A percentile compares a stretch with the other conserved stretches of the same genome.
These are phyloP conservation scores for Aphrophora alni DNA, from an alignment of 2,888 invertebrate genomes.

Conservation along the genomic window DNA sequence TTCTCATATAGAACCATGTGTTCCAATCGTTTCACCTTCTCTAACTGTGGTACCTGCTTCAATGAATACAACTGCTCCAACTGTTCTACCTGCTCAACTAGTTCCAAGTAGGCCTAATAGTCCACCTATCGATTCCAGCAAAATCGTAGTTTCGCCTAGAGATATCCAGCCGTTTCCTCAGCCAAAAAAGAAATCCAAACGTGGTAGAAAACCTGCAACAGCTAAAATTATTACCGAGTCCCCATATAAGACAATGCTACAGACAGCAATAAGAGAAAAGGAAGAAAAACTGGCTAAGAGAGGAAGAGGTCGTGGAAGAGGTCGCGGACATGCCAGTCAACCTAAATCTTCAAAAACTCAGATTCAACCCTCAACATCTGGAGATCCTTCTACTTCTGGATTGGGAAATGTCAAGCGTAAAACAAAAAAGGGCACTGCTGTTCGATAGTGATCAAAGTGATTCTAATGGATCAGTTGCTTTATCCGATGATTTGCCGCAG, in stretches of 20 bases:
- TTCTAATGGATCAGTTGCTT: background rate
- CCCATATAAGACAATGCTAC: no score
- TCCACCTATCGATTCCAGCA: background rate
- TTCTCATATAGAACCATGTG: background rate
- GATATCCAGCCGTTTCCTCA: background rate
- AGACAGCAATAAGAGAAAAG: no score
- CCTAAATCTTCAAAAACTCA: no score
- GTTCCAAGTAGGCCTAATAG: background rate
- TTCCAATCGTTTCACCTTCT: no score
- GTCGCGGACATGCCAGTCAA: no score
- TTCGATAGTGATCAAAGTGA: background rate
- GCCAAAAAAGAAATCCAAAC: background rate
- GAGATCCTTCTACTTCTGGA: background rate
- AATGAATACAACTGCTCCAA: background rate
- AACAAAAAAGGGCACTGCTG: background rate
- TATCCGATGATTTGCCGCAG: background rate
- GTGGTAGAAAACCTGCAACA: background rate
- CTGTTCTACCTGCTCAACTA: background rate
- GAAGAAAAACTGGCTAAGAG: no score
- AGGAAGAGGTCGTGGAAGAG: no score
- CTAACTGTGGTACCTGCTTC: background rate
- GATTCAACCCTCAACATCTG: no score
- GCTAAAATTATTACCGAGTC: no score
- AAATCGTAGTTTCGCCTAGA: background rate
- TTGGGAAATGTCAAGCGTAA: background rate